These are phyloP conservation scores for Oreochromis mossambicus DNA, from an alignment of 2,797 vertebrate genomes.

Conservation along the genomic window DNA sequence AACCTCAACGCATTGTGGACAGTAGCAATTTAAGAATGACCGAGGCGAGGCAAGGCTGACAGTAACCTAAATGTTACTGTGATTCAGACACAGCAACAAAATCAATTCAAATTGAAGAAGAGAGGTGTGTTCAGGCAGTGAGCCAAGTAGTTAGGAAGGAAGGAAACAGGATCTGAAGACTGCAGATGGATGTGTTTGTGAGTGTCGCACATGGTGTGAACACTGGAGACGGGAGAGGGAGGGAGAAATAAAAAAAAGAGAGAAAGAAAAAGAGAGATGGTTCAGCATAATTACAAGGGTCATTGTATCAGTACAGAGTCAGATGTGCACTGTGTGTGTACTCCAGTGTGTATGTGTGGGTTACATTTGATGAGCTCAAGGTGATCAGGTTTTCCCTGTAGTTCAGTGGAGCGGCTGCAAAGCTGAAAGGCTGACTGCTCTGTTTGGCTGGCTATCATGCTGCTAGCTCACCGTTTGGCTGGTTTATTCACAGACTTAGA, in stretches of 20 bases:
- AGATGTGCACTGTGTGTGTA: neutral
- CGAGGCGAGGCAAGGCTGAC: neutral
- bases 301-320: neutral
- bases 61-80: neutral
- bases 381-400: neutral
- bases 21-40: neutral
- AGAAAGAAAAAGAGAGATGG: neutral
- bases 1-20: neutral
- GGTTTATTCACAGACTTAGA: constrained; percentile 33
- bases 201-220: neutral
- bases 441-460: neutral
- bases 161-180: neutral
- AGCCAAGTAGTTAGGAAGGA: constrained; percentile 13
- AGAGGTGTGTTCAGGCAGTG: constrained; percentile 14
- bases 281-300: neutral
- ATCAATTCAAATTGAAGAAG: constrained; percentile 14
- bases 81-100: neutral
- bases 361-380: constrained; percentile 17
- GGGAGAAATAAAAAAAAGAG: neutral
- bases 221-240: neutral
- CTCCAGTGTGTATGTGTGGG: neutral
- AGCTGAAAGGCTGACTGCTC: neutral
- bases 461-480: constrained; percentile 18
- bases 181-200: neutral
- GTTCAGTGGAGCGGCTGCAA: constrained; percentile 1